Evolutionary conservation across 1,140 invertebrate species (phyloP).

Genomic region (Limonius californicus): DNA sequence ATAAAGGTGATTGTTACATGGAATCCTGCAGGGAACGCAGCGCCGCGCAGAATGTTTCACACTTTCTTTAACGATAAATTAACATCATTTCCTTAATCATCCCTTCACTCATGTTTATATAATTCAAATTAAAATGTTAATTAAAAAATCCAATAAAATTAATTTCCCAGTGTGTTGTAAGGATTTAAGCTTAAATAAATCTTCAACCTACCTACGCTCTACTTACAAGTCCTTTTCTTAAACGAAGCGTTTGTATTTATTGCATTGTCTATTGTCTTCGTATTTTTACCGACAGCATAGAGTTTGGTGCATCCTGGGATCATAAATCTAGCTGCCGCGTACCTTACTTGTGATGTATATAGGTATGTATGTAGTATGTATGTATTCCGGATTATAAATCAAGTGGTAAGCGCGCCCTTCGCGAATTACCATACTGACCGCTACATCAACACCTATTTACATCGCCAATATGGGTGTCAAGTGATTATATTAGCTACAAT

Average conservation of each 20-base stretch:
- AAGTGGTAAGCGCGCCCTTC: slow-evolving; percentile 22
- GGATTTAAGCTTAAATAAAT: too few species aligned
- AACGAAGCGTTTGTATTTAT: slow-evolving; percentile 19
- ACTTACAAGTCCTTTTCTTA: not conserved
- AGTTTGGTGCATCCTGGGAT: slow-evolving; percentile 22
- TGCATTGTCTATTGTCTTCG: slow-evolving; percentile 24
- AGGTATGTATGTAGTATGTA: not conserved
- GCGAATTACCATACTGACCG: slow-evolving; percentile 34
- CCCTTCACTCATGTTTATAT: slow-evolving; percentile 20
- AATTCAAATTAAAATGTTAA: slow-evolving; percentile 31
- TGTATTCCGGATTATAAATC: not conserved
- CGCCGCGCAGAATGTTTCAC: slow-evolving; percentile 43
- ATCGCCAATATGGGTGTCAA: slow-evolving; percentile 28
- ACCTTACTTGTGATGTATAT: not conserved
- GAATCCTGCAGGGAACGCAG: slow-evolving; percentile 39
- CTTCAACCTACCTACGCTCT: too few species aligned
- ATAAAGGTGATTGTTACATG: slow-evolving; percentile 44
- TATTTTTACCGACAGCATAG: slow-evolving; percentile 16
- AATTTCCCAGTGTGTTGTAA: not conserved
- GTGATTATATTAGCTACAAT: slow-evolving; percentile 31
- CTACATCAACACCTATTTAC: slow-evolving; percentile 34
- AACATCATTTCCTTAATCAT: slow-evolving; percentile 32
- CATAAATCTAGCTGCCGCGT: slow-evolving; percentile 18
- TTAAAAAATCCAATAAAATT: slow-evolving; percentile 16
- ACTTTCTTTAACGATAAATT: slow-evolving; percentile 44